Evolutionary conservation across 1,140 invertebrate species (phyloP), one percentile per base, ranked within the genome.

Genomic region (Ostrea denselamellosa): DNA sequence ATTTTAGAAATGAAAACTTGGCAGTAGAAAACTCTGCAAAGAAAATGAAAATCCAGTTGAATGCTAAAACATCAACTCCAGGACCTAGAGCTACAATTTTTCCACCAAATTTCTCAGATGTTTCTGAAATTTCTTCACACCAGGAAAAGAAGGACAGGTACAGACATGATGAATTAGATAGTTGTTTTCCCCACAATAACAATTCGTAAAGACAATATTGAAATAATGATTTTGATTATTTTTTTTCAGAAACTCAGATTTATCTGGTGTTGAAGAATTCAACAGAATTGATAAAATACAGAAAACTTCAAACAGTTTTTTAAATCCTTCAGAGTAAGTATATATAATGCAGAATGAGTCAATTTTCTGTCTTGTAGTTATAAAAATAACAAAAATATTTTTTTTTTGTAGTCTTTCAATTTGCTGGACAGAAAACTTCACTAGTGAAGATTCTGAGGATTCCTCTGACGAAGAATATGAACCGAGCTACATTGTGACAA

Each of bases 311-410:
- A 83, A 22, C 44, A 83, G 44, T 83, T 83, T 83, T 12, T 52
- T 83, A 51, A 83, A 83, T 83, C 82, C 82, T 83, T 83, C 22
- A n/a, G 82, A 53, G 51, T 52, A 83, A 83, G 83, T 68, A 68
- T 22, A 28, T n/a, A 25, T 22, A 68, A n/a, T 68, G 17, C n/a
- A n/a, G n/a, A 8, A 8, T 68, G 65, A 22, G 17, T 68, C 7
- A 68, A 5, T 19, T 68, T 22, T n/a, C n/a, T 68, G 19, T 28
- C 17, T 68, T 68, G n/a, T 68, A 68, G n/a, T 68, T n/a, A 68
- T 22, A 19, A 22, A 8, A 68, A 68, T 68, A n/a, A 28, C n/a
- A 28, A n/a, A 68, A 68, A 68, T n/a, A 19, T n/a, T n/a, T n/a
- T n/a, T 65, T 19, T 68, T 68, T 68, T 68, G 65, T 68, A 28